Percentiles rank a stretch among this genome's conserved stretches.
Evolutionary conservation across 2,113 vertebrate species (phyloP).

Genomic region (Chascanopsetta lugubris): DNA sequence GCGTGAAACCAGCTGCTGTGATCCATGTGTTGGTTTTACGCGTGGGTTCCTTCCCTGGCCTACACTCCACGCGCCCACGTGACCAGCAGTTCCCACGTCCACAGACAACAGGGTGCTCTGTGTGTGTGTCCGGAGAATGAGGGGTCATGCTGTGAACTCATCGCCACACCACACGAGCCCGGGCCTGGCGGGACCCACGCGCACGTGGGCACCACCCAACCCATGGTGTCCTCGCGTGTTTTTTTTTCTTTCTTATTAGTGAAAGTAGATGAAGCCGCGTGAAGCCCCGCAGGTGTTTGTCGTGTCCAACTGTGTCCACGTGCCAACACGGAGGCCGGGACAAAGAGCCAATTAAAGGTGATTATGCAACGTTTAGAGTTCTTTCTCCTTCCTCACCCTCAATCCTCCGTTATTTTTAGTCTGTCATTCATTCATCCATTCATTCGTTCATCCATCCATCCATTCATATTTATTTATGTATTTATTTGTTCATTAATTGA

Average conservation of each 20-base stretch:
- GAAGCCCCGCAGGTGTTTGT: not conserved
- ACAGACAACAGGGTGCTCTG: not conserved
- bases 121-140: not conserved
- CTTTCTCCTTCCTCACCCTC: too few relatives aligned
- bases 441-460: too few relatives aligned
- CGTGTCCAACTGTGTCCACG: not conserved
- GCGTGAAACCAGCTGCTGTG: not conserved
- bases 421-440: too few relatives aligned
- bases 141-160: too few relatives aligned
- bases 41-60: not conserved
- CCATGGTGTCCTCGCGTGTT: not conserved
- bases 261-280: not conserved
- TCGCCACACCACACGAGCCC: not conserved
- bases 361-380: too few relatives aligned
- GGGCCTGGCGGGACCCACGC: not conserved
- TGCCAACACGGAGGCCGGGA: not conserved
- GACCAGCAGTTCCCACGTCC: not conserved
- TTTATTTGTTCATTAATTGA: too few relatives aligned
- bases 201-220: not conserved
- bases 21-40: not conserved
- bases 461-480: too few relatives aligned
- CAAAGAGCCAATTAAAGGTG: too few relatives aligned
- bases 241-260: not conserved
- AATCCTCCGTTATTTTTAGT: too few relatives aligned
- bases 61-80: not conserved